Evolutionary conservation across 2,888 invertebrate species (phyloP).

Genomic region (Leucophenga montana): DNA sequence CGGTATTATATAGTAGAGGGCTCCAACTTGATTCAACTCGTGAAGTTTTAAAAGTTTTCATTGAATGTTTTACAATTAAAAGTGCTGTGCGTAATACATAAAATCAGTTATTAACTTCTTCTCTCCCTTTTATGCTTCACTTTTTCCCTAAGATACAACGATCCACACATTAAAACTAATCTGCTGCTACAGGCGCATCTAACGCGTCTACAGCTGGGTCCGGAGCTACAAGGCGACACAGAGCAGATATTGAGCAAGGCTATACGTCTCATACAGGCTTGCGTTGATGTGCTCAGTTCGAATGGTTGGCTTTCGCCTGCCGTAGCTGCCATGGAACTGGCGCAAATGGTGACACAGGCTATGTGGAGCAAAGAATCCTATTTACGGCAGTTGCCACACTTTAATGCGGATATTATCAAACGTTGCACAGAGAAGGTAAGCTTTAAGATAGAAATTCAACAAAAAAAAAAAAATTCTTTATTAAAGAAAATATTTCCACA

Average conservation of each 20-base stretch:
- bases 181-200: conserved; percentile 95
- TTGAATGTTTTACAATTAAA: too few relatives aligned
- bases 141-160: conserved; percentile 96
- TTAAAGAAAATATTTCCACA: conserved; percentile 13
- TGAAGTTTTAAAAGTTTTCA: too few relatives aligned
- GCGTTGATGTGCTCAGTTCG: conserved; percentile 94
- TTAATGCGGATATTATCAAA: conserved; percentile 89
- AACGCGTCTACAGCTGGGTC: conserved; percentile 93
- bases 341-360: conserved; percentile 99
- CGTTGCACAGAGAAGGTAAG: conserved; percentile 86
- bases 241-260: conserved; percentile 89
- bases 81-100: too few relatives aligned
- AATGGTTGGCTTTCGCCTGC: conserved; percentile 99
- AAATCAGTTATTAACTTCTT: too few relatives aligned
- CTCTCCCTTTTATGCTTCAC: too few relatives aligned
- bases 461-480: background rate
- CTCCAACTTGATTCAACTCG: too few relatives aligned
- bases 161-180: conserved; percentile 98
- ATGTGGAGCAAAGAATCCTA: conserved; percentile 99
- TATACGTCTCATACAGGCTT: conserved; percentile 91
- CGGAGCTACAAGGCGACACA: conserved; percentile 97
- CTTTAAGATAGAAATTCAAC: background rate
- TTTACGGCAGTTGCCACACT: conserved; percentile 97
- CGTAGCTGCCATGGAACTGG: conserved; percentile 99
- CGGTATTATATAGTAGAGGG: too few relatives aligned